Evolutionary conservation across 2,113 vertebrate species (phyloP).

Genomic region (Tapirus terrestris): DNA sequence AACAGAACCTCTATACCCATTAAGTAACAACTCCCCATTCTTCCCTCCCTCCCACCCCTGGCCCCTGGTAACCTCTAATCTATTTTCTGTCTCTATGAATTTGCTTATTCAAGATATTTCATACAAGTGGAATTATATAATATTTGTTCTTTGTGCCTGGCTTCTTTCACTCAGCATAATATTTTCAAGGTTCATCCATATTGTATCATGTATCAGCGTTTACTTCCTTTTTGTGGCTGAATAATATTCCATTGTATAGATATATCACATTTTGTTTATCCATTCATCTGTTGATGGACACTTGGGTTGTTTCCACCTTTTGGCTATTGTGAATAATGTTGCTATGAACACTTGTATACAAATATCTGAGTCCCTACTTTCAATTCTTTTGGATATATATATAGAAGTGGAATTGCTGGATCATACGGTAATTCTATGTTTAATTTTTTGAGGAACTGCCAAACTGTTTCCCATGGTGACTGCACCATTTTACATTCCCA

Average conservation of each 20-base stretch:
- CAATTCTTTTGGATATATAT: not conserved
- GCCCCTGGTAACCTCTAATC: not conserved
- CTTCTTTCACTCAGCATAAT: not conserved
- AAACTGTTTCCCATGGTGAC: not conserved
- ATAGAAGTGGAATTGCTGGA: not conserved
- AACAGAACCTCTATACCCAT: not conserved
- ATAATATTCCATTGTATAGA: conserved; percentile 6
- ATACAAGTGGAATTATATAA: not conserved
- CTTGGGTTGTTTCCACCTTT: not conserved
- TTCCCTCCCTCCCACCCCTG: not conserved
- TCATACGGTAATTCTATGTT: not conserved
- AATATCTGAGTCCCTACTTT: not conserved
- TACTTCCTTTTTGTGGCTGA: conserved; percentile 1
- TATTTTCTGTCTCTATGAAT: conserved; percentile 1
- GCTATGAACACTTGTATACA: not conserved
- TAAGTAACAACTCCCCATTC: not conserved
- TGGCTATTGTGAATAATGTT: conserved; percentile 14
- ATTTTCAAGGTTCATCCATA: not conserved
- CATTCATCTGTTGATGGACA: not conserved
- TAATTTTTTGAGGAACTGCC: not conserved
- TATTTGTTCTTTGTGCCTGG: not conserved
- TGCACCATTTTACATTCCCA: not conserved
- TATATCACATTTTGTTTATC: not conserved
- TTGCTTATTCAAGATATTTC: not conserved
- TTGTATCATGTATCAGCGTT: not conserved